Evolutionary conservation across 2,797 vertebrate genomes (phyloP), one percentile per base, ranked within the genome.

Genomic region (Tragopan temminckii): DNA sequence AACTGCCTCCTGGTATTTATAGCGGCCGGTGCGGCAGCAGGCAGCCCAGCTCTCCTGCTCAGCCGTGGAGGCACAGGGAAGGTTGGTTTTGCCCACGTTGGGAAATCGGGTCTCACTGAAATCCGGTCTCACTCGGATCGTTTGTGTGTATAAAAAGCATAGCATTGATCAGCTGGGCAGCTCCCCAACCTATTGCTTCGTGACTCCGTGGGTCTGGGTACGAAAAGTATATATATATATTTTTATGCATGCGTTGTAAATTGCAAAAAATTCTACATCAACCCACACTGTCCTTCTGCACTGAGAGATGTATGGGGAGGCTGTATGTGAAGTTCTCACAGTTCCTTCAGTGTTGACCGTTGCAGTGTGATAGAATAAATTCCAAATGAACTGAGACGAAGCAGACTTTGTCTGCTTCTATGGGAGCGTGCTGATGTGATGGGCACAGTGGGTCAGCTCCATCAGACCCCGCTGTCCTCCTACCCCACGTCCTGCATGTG

Each of bases 1-100:
- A 75, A 42, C 42, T 74, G 82, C 70, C 84, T 93, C 18, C 9
- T n/a, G 81, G 64, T 89, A 92, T 96, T 96, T 94, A 79, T 85
- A 92, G 72, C 53, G 70, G 80, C 16, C 52, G 68, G 48, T 66
- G n/a, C 58, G 58, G 67, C 4, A 7, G 38, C 63, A 80, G 52
- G 52, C 64, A 76, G 50, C 31, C 57, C 61, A 29, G 66, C 77
- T 80, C 72, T 85, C 59, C 20, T 89, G 67, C 61, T 74, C 24
- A 42, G 59, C 6, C 1, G 35, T 1, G 1, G 33, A 62, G 55
- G 29, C 5, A 5, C 11, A 1, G 71, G 63, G 35, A 70, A 50
- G n/a, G 16, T 40, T 12, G 11, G 45, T 29, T 86, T 83, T 21
- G 20, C 7, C 8, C 53, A 77, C 25, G n/a, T 36, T 6, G 64